phyloP scores from a whole-genome alignment of 2,113 vertebrate genomes.

The Siniperca knerii region DNA sequence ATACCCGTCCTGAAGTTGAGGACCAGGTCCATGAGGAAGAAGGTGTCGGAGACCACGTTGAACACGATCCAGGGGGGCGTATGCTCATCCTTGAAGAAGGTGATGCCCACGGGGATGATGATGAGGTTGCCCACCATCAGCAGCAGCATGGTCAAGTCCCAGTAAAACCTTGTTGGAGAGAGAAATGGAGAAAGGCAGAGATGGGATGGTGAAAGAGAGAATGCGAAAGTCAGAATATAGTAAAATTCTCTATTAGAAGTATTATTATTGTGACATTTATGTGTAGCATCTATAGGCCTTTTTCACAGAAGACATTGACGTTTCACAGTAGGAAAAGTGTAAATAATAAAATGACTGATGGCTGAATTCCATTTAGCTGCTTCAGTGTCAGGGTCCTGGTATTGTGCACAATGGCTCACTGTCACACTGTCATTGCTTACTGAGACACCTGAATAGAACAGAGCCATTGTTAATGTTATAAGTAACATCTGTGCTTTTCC shows the following conservation, averaged over 20 bases:
- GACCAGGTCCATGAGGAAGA: conserved; percentile 99
- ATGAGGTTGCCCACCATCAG: conserved; percentile 99
- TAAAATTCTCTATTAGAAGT: background rate
- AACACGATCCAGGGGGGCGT: conserved; percentile 99
- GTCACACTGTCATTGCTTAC: no score
- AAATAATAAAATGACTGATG: no score
- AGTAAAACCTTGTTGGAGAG: conserved; percentile 92
- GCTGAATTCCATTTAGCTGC: no score
- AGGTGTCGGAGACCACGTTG: conserved; percentile 98
- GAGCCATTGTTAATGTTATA: background rate
- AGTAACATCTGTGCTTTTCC: background rate
- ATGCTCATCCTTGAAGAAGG: conserved; percentile 99
- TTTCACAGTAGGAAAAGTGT: background rate
- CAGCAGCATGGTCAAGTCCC: conserved; percentile 99
- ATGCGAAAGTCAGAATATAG: background rate
- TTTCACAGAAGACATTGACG: background rate
- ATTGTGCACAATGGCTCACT: no score
- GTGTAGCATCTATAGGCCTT: background rate
- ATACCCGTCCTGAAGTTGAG: conserved; percentile 99
- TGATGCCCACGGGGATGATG: conserved; percentile 99
- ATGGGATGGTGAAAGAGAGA: background rate
- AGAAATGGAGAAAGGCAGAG: conserved; percentile 45
- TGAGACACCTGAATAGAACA: background rate
- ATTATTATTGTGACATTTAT: background rate
- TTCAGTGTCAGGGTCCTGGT: no score